These are phyloP conservation scores for Ellobium chinense DNA, from an alignment of 2,888 invertebrate genomes.

Conservation along the genomic window DNA sequence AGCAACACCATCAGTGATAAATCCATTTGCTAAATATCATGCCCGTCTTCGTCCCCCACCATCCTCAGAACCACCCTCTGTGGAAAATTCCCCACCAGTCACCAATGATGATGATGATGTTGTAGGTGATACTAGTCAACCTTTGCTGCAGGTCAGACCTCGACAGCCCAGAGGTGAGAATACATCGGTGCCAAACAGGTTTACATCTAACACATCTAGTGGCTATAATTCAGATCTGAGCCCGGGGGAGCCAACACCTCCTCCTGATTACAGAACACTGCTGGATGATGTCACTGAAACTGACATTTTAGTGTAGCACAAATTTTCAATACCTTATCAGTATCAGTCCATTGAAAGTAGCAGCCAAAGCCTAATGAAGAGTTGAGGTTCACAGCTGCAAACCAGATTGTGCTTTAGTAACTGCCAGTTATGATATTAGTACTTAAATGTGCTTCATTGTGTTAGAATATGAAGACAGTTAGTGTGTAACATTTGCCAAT, in stretches of 20 bases:
- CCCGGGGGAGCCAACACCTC: slow-evolving; percentile 50
- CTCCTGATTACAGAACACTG: slow-evolving; percentile 69
- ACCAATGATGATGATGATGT: background rate
- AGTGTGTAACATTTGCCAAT: no score
- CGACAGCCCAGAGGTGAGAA: slow-evolving; percentile 38
- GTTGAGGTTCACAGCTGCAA: no score
- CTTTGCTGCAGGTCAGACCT: slow-evolving; percentile 41
- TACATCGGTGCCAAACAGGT: slow-evolving; percentile 53
- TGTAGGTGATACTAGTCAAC: slow-evolving; percentile 19
- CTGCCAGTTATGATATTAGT: no score
- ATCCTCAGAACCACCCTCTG: background rate
- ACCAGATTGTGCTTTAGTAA: no score
- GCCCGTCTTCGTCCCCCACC: slow-evolving; percentile 10
- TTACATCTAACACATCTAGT: slow-evolving; percentile 52
- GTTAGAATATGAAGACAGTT: no score
- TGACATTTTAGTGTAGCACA: slow-evolving; percentile 46
- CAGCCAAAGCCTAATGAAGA: no score
- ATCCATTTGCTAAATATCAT: slow-evolving; percentile 31
- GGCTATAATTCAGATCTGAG: slow-evolving; percentile 58
- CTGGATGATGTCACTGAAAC: slow-evolving; percentile 58
- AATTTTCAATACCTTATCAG: no score
- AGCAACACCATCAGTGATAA: background rate
- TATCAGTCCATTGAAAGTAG: no score
- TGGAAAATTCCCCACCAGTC: background rate
- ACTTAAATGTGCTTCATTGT: no score